Evolutionary conservation across 2,113 vertebrate species (phyloP), one percentile per base, ranked within the genome.

Genomic region (Parotia lawesii): DNA sequence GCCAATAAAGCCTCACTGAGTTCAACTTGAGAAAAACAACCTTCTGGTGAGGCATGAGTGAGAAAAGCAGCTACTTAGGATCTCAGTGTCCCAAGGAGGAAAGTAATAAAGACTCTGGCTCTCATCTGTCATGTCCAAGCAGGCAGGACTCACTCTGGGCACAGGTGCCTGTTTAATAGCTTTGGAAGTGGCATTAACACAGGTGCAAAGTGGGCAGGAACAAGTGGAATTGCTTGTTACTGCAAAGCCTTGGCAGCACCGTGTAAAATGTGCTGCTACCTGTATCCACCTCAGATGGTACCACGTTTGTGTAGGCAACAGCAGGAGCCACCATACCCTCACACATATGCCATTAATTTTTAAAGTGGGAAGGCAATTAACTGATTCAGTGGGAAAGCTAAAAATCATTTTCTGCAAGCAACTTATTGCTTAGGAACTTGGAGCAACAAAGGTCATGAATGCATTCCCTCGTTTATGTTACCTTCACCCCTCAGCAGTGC

Each of bases 161-260:
- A 87, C 90, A 96, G 82, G 79, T 91, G 90, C 4, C 2, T 83
- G 25, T 87, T 95, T 95, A 91, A 95, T 71, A 86, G 94, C 82
- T 78, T 84, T 97, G 91, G 82, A 96, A 92, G 61, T 23, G 21
- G 38, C 60, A 37, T 62, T 78, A 53, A 64, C 74, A 76, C 91
- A 95, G 92, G 93, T 92, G 94, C 48, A 47, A 29, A 67, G 35
- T 25, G 3, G 79, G 76, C 77, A 95, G 87, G 67, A 85, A 66
- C 2, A 37, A 37, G 7, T 45, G 71, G 89, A 80, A 83, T 58
- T 95, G 42, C 91, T 92, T 82, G 56, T 87, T 94, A 40, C 77
- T 91, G 70, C 54, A 79, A 65, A 92, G 35, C 31, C 19, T 77
- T 92, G 88, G 72, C 10, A 37, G 19, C 33, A 7, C 14, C 2